These are phyloP conservation scores for Empidonax alnorum DNA, from an alignment of 2,113 vertebrate genomes.

Conservation along the genomic window DNA sequence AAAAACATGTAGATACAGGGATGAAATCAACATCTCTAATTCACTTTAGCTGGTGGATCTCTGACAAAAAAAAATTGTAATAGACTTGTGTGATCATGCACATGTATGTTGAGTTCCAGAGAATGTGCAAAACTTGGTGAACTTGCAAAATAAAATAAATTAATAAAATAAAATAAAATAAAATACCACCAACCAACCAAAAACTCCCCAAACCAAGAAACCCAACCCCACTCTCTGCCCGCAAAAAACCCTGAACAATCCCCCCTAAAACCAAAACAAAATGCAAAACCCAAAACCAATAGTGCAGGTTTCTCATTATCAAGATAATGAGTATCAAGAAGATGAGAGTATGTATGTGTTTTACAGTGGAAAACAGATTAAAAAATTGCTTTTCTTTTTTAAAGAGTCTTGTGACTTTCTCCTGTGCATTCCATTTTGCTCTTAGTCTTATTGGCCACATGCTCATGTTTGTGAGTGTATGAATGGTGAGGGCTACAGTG, in stretches of 20 bases:
- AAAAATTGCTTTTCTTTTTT: not conserved
- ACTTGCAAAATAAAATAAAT: not conserved
- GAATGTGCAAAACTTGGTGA: not conserved
- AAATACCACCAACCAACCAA: not conserved
- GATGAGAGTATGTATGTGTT: not conserved
- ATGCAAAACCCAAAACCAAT: not conserved
- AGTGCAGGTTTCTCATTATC: not conserved
- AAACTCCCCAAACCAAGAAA: not conserved
- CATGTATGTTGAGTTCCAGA: not conserved
- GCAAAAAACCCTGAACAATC: not conserved
- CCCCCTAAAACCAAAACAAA: not conserved
- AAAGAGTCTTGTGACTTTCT: not conserved
- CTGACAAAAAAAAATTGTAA: not conserved
- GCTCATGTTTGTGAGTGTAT: not conserved
- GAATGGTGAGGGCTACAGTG: not conserved
- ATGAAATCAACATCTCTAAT: not conserved
- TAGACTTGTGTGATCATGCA: not conserved
- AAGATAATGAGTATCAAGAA: not conserved
- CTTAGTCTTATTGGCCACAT: not conserved
- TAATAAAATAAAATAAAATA: not conserved
- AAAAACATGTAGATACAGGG: not conserved
- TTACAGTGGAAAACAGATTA: not conserved
- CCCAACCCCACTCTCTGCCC: not conserved
- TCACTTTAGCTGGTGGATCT: not conserved
- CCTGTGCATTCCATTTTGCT: not conserved